Conservation (phyloP, 2,888 invertebrate species). For the Mellilla xanthometata region DNA sequence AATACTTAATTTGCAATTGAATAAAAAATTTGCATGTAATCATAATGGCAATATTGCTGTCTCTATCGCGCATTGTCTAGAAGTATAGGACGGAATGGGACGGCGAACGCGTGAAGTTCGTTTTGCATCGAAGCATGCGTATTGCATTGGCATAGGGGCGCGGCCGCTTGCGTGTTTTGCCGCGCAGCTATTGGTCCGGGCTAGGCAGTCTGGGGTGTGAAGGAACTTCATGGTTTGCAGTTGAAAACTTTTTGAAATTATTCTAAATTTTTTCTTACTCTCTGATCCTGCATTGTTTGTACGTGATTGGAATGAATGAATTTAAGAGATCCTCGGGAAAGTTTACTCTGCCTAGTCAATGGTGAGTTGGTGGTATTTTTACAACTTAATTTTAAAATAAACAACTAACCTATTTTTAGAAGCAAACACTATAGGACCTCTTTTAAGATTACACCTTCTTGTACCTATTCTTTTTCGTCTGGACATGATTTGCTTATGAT, state of each 20-base stretch:
- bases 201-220: conserved; percentile 61
- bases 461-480: no score
- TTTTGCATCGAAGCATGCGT: conserved; percentile 72
- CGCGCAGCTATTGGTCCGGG: conserved; percentile 59
- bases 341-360: neutral
- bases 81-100: conserved; percentile 54
- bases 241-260: conserved; percentile 67
- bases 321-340: conserved; percentile 11
- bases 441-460: no score
- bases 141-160: conserved; percentile 73
- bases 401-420: no score
- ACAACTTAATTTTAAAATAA: no score
- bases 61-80: conserved; percentile 41
- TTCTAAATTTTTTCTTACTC: conserved; percentile 45
- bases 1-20: conserved; percentile 74
- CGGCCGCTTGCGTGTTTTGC: conserved; percentile 59
- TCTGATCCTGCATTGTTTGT: conserved; percentile 39
- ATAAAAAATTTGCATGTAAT: conserved; percentile 77
- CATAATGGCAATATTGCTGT: conserved; percentile 55
- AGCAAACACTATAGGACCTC: no score
- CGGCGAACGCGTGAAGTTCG: conserved; percentile 40
- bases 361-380: neutral
- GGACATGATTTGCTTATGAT: no score
- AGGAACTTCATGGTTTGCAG: conserved; percentile 66
- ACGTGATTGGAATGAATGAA: conserved; percentile 46